Evolutionary conservation across 2,888 invertebrate genomes (phyloP), one percentile per base, ranked within the genome.

Genomic region (Oxycera nigricornis): DNA sequence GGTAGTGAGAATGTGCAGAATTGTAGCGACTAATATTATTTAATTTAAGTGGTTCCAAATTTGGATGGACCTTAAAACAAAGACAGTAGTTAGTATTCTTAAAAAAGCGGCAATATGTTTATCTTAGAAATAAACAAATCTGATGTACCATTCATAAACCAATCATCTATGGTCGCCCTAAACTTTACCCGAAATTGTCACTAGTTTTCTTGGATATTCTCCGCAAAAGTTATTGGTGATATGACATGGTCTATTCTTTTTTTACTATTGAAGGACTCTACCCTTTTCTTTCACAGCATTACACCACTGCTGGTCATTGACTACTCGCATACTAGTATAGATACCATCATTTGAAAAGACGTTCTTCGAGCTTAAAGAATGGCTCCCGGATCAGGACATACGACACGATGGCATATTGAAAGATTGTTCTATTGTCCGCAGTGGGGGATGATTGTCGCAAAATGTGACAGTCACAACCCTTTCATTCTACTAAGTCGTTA

Each of bases 401-500:
- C 39, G 59, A 67, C 26, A 67, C 62, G 72, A 61, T 52, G 67
- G 72, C 75, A 75, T 65, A 75, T 75, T 75, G 75, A 75, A 59
- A 73, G 73, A 75, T 75, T 73, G 52, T 35, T 52, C 62, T 22
- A 62, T 62, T 50, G 50, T 46, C 52, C 39, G 26, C 68, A 22
- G 55, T 52, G 52, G 59, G 35, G 70, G 73, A 68, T 74, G 70
- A 68, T 73, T 39, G 72, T 41, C 35, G 39, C 68, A 73, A 74
- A 75, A 75, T 73, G 72, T 75, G 75, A 73, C 73, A 75, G 75
- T 73, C 75, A 73, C 41, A 75, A 73, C 61, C 72, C 68, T 73
- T 73, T 70, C 75, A 72, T 50, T 28, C 68, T 59, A 61, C 46
- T 72, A 70, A 75, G 73, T 75, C 75, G 70, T 70, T 75, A 70